Evolutionary conservation across 2,113 vertebrate species (phyloP).

Genomic region (Ursus arctos): DNA sequence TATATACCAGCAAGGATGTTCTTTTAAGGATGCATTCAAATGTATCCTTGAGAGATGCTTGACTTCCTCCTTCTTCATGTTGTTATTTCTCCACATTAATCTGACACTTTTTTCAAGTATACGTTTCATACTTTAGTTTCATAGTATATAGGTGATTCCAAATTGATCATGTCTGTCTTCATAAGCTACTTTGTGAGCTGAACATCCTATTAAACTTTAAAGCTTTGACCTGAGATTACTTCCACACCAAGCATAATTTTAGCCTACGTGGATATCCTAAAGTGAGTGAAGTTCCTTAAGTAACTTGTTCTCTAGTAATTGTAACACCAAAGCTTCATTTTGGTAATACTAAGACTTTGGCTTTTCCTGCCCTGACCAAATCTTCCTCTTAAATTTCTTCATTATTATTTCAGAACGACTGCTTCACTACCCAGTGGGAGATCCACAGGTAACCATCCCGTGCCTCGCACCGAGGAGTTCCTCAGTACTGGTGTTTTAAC

Average conservation of each 20-base stretch:
- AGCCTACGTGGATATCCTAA: neutral
- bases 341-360: neutral
- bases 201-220: neutral
- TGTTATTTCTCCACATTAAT: neutral
- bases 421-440: neutral
- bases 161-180: neutral
- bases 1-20: neutral
- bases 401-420: neutral
- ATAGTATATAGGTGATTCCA: neutral
- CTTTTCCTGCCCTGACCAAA: neutral
- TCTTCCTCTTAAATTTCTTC: neutral
- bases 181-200: neutral
- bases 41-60: neutral
- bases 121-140: neutral
- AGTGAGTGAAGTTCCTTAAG: neutral
- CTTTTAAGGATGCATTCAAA: neutral
- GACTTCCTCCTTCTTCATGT: neutral
- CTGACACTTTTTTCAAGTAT: neutral
- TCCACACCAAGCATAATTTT: neutral
- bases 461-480: neutral
- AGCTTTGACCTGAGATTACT: neutral
- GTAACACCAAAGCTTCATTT: neutral
- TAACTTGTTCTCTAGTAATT: neutral
- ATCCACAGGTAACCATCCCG: neutral
- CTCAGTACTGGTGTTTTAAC: neutral